Conservation (phyloP, 2,888 invertebrate species). For the Dynastes grantii region DNA sequence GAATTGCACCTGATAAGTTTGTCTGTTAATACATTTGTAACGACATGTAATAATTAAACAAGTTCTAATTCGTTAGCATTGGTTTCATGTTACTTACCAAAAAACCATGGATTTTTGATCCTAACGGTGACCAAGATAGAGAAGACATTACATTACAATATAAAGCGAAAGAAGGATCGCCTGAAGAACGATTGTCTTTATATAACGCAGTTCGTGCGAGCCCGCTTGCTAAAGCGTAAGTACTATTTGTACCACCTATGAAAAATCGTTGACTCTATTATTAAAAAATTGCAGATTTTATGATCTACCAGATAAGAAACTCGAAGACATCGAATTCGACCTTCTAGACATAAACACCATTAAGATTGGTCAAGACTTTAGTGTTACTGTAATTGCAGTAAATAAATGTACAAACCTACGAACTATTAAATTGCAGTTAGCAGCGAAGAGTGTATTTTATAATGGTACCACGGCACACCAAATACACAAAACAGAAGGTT, state of each 20-base stretch:
- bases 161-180: slow-evolving; percentile 82
- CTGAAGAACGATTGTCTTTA: slow-evolving; percentile 82
- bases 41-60: not conserved
- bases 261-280: not conserved
- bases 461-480: slow-evolving; percentile 82
- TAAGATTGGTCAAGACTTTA: slow-evolving; percentile 80
- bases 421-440: slow-evolving; percentile 78
- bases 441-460: slow-evolving; percentile 82
- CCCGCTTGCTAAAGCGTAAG: slow-evolving; percentile 77
- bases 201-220: slow-evolving; percentile 83
- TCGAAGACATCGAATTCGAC: slow-evolving; percentile 78
- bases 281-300: slow-evolving; percentile 72
- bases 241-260: not conserved
- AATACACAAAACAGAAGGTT: slow-evolving; percentile 81
- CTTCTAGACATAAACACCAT: slow-evolving; percentile 81
- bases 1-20: too few relatives aligned
- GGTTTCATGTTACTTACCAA: slow-evolving; percentile 85
- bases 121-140: slow-evolving; percentile 80
- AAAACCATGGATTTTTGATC: slow-evolving; percentile 81
- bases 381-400: slow-evolving; percentile 78
- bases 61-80: slow-evolving; percentile 72
- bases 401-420: slow-evolving; percentile 76
- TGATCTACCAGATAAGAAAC: slow-evolving; percentile 73
- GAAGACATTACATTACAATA: slow-evolving; percentile 81
- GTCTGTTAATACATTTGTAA: too few relatives aligned